A percentile compares a stretch with the other conserved stretches of the same genome.
phyloP scores from a whole-genome alignment of 37 sponge, comb jelly and placozoan genomes.

The Aplysina aerophoba region DNA sequence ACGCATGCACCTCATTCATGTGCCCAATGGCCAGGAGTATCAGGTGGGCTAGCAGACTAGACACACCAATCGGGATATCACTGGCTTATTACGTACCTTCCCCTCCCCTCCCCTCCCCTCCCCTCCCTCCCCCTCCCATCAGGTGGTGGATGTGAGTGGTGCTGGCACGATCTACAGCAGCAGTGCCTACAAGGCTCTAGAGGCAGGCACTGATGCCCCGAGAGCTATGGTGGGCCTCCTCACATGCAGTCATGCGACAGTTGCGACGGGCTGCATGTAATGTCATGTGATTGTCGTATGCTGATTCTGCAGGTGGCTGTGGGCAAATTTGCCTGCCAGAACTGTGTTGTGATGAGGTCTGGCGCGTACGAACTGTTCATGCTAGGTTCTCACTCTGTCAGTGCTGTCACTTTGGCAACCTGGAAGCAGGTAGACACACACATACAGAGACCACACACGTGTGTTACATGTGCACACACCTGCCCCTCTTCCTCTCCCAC shows the following conservation, averaged over 20 bases:
- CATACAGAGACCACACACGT: neutral
- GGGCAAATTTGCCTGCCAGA: conserved; percentile 75
- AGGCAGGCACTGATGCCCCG: conserved; percentile 82
- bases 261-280: neutral
- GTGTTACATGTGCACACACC: neutral
- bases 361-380: conserved; percentile 10
- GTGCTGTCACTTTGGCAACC: conserved; percentile 65
- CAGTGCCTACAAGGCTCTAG: conserved; percentile 85
- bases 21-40: conserved; percentile 48
- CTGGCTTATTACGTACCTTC: neutral
- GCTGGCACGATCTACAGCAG: conserved; percentile 75
- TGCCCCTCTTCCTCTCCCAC: neutral
- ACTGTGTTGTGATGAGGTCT: conserved; percentile 57
- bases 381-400: conserved; percentile 47
- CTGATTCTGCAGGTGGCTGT: conserved; percentile 50
- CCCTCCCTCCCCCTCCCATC: neutral
- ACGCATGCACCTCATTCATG: conserved; percentile 72
- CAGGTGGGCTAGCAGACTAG: conserved; percentile 35
- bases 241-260: neutral
- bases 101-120: neutral
- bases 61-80: neutral
- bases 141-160: conserved; percentile 73
- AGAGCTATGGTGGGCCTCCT: conserved; percentile 63
- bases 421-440: conserved; percentile 76
- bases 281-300: neutral